Conservation (phyloP, 2,888 invertebrate genomes). For the Clistopyga incitator region DNA sequence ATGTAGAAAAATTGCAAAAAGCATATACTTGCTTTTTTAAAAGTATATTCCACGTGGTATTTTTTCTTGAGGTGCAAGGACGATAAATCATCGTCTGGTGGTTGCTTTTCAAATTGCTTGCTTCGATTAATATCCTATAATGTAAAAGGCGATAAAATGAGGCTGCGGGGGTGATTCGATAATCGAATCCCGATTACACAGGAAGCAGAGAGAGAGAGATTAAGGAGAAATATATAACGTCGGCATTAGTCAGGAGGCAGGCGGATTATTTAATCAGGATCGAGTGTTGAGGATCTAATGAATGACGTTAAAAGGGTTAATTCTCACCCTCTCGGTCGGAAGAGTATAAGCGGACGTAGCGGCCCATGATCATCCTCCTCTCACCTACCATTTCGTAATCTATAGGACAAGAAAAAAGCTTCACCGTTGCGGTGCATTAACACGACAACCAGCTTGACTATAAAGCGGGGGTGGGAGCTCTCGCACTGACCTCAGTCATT, state of each 20-base stretch:
- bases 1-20: too few relatives aligned
- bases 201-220: slow-evolving; percentile 4
- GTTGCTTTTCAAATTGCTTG: slow-evolving; percentile 4
- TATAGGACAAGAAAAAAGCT: slow-evolving; percentile 7
- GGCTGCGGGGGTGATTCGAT: slow-evolving; percentile 46
- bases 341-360: slow-evolving; percentile 15
- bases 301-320: slow-evolving; percentile 59
- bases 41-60: too few relatives aligned
- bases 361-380: slow-evolving; percentile 31
- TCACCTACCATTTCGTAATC: not conserved
- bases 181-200: slow-evolving; percentile 52
- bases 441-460: slow-evolving; percentile 7
- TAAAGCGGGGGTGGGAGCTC: slow-evolving; percentile 31
- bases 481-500: slow-evolving; percentile 67
- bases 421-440: slow-evolving; percentile 8
- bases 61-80: too few relatives aligned
- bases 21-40: too few relatives aligned
- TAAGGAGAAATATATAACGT: not conserved
- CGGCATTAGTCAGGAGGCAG: slow-evolving; percentile 39
- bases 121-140: slow-evolving; percentile 17
- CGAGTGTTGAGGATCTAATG: slow-evolving; percentile 46
- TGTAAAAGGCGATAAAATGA: slow-evolving; percentile 14
- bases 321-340: slow-evolving; percentile 20
- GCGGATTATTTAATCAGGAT: slow-evolving; percentile 64
- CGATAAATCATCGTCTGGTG: slow-evolving; percentile 46